Evolutionary conservation across 2,113 vertebrate genomes (phyloP).

Genomic region (Piprites chloris): DNA sequence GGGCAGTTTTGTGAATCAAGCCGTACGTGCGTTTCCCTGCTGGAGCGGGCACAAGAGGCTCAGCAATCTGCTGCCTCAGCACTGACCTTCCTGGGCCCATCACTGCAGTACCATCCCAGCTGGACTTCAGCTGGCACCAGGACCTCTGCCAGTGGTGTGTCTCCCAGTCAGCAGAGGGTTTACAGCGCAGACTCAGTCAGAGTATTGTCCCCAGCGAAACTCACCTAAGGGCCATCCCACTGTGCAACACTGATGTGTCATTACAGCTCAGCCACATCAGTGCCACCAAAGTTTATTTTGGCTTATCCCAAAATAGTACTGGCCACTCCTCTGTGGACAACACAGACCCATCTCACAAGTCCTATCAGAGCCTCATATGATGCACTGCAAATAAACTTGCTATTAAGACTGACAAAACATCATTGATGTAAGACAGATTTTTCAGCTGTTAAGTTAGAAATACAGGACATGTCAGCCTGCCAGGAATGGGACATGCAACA

Average conservation of each 20-base stretch:
- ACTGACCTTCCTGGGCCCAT: background rate
- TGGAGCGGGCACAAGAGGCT: rapidly evolving
- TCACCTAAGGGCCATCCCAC: background rate
- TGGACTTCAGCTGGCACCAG: background rate
- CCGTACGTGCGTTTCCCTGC: rapidly evolving
- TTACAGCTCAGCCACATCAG: background rate
- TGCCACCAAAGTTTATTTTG: background rate
- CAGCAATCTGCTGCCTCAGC: background rate
- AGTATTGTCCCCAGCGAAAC: background rate
- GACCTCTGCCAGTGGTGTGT: background rate
- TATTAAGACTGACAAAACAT: conserved; percentile 43
- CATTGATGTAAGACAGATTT: conserved; percentile 35
- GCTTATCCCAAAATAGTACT: background rate
- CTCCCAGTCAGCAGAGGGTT: rapidly evolving
- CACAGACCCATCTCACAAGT: background rate
- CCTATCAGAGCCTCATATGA: background rate
- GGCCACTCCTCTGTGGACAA: background rate
- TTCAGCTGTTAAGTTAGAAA: conserved; percentile 36
- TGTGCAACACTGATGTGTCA: background rate
- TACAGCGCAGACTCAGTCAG: rapidly evolving
- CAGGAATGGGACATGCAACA: conserved; percentile 54
- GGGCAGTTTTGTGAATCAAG: background rate
- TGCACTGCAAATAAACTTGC: background rate
- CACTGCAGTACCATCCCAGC: rapidly evolving
- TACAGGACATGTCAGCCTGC: conserved; percentile 32